Base-by-base conservation (phyloP, 2,888 invertebrate genomes). In the Apeira syringaria region DNA sequence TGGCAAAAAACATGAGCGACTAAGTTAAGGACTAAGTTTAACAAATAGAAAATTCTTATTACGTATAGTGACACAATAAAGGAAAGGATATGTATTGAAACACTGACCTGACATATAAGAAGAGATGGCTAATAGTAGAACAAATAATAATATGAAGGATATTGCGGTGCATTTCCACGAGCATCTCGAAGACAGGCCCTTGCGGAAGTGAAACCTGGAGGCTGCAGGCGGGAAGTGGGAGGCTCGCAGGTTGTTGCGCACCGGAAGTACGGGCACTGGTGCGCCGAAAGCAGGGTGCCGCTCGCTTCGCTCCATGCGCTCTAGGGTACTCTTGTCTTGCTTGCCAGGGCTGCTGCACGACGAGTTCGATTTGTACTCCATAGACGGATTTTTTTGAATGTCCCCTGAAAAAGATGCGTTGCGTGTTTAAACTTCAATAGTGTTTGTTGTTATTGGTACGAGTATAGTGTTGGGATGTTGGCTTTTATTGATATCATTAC, bases 111-210 rank as follows among this genome's bases (percentile, higher is more conserved):
- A 95, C 90, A 98, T 94, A 89, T 97, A 97, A 61, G 95, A 94
- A 60, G 97, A 92, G 58, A 96, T 94, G 58, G 96, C 95, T 70
- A 95, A 93, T 63, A 98, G 92, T 68, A 96, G 92, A 64, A 96
- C 93, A 64, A 96, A 94, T 64, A 97, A 92, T 82, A 96, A 92
- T 74, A 97, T 94, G 77, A 97, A 95, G 60, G 95, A 93, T 75
- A 98, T 95, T 54, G 97, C 97, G 61, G 97, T 94, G 86, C 97
- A 96, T 83, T 96, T 96, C 96, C 98, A 98, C 53, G 96, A 96
- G 88, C 98, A 98, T 68, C 93, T 92, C 62, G 96, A 94, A 43
- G 95, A 94, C 66, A 96, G 91, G 64, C 95, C 96, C 91, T 97
- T 96, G 76, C 95, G 94, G 85, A 96, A 96, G 85, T 96, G 96